phyloP scores from a whole-genome alignment of 2,113 vertebrate species.

The Rana temporaria region DNA sequence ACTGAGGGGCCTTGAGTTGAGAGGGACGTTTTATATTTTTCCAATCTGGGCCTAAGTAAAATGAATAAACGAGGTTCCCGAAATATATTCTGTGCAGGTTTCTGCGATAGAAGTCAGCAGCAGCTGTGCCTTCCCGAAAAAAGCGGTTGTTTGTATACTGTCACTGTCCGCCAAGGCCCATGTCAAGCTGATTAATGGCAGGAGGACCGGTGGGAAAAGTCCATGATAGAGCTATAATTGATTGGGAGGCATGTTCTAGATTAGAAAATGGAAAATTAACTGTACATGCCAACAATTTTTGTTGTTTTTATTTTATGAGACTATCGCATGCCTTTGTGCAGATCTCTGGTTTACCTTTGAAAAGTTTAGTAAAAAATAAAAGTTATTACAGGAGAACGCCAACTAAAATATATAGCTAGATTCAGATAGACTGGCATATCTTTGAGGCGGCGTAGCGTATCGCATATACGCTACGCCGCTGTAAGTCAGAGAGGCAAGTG shows the following conservation, averaged over 20 bases:
- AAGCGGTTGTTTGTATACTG: constrained; percentile 22
- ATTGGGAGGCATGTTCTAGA: constrained; percentile 1
- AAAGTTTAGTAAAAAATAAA: no score
- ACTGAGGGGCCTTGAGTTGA: constrained; percentile 3
- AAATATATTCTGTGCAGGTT: neutral
- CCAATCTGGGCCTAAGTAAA: constrained; percentile 26
- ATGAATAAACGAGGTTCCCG: neutral
- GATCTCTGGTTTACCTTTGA: no score
- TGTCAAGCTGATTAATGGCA: constrained; percentile 50
- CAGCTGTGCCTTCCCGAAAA: constrained; percentile 6
- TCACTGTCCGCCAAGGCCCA: constrained; percentile 12
- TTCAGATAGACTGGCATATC: no score
- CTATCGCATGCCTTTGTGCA: no score
- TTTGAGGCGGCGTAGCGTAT: no score
- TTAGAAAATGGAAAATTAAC: constrained; percentile 30
- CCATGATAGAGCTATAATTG: constrained; percentile 31
- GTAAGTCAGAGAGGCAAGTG: no score
- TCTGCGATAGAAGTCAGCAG: constrained; percentile 14
- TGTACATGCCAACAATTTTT: constrained; percentile 23
- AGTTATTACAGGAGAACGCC: no score
- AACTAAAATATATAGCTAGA: no score
- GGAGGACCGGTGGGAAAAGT: neutral
- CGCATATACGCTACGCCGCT: no score
- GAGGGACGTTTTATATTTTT: constrained; percentile 26
- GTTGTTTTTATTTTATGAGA: neutral